Evolutionary conservation across 2,797 vertebrate genomes (phyloP).

Genomic region (Sylvilagus floridanus): DNA sequence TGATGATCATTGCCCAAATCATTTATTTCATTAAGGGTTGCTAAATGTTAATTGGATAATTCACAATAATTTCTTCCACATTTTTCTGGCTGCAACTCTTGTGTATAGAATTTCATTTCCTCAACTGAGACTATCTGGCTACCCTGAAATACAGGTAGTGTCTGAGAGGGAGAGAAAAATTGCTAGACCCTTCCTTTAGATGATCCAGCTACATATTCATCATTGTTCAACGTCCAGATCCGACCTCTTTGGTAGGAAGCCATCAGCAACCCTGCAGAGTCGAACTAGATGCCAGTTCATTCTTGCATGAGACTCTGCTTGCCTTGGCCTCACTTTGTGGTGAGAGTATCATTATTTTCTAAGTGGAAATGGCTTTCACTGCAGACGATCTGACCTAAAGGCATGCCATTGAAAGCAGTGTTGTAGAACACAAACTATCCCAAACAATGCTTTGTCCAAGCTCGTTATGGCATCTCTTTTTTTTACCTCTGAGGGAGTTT

Average conservation of each 20-base stretch:
- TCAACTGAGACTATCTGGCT: background rate
- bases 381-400: background rate
- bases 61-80: slow-evolving; percentile 13
- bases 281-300: background rate
- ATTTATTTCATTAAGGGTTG: slow-evolving; percentile 42
- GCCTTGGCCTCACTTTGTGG: background rate
- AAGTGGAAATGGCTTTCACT: slow-evolving; percentile 11
- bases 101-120: background rate
- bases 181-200: background rate
- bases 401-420: background rate
- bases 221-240: background rate
- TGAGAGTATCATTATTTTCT: background rate
- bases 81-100: background rate
- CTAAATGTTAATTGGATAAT: background rate
- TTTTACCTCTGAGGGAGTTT: background rate
- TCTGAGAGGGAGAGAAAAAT: background rate
- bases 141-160: background rate
- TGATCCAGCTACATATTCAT: background rate
- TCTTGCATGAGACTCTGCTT: background rate
- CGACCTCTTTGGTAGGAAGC: background rate
- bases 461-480: background rate
- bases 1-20: slow-evolving; percentile 1
- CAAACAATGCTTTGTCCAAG: background rate
- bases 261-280: background rate
- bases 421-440: background rate